These are phyloP conservation scores for Conus canariensis DNA, from an alignment of 2,888 invertebrate species.

Conservation along the genomic window DNA sequence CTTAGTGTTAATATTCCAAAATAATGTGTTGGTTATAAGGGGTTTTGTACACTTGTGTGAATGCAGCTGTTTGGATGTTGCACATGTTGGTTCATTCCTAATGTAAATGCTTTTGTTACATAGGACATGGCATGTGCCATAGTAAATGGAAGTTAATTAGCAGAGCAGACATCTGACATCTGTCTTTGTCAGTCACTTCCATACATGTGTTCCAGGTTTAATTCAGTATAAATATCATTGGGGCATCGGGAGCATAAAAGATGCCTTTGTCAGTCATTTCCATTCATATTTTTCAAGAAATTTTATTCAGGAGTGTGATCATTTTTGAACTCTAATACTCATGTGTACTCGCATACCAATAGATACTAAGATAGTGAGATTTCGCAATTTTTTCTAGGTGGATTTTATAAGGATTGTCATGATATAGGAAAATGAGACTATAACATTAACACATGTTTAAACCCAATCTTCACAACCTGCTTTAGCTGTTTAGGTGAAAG, in stretches of 20 bases:
- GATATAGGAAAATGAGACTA: neutral
- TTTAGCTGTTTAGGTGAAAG: too few species aligned
- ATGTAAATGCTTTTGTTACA: neutral
- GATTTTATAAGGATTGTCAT: neutral
- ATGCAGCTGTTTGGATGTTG: neutral
- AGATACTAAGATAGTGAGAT: too few species aligned
- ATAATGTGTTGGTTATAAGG: neutral
- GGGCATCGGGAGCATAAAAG: neutral
- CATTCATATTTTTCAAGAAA: neutral
- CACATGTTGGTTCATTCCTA: neutral
- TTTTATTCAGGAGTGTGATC: too few species aligned
- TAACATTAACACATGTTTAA: too few species aligned
- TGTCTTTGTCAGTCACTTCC: constrained; percentile 23
- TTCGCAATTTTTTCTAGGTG: neutral
- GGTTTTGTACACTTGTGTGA: too few species aligned
- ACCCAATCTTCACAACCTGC: too few species aligned
- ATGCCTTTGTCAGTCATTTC: constrained; percentile 14
- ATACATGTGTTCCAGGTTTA: neutral
- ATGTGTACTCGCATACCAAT: too few species aligned
- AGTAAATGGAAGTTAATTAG: neutral
- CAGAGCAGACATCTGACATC: neutral
- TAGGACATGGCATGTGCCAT: neutral
- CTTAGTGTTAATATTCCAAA: too few species aligned
- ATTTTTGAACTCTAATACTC: too few species aligned
- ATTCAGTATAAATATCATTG: neutral